phyloP scores from a whole-genome alignment of 2,113 vertebrate species.

The Carollia perspicillata region DNA sequence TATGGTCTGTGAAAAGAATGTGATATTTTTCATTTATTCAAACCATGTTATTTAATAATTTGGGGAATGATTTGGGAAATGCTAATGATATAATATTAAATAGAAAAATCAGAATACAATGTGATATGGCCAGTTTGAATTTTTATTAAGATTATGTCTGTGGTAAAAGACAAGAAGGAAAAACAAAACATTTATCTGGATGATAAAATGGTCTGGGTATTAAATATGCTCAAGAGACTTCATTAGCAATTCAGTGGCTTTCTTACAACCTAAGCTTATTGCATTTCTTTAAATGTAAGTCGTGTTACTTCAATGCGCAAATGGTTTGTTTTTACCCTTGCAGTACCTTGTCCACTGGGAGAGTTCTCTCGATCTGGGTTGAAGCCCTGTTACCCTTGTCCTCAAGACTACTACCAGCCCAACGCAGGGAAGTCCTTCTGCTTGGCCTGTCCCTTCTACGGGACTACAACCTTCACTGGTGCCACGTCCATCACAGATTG shows the following conservation, averaged over 20 bases:
- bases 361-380: slow-evolving; percentile 97
- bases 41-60: neutral
- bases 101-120: slow-evolving; percentile 15
- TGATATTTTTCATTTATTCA: neutral
- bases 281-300: neutral
- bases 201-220: neutral
- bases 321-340: slow-evolving; percentile 47
- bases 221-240: neutral
- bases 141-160: neutral
- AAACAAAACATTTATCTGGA: neutral
- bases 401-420: slow-evolving; percentile 96
- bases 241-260: neutral
- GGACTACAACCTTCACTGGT: slow-evolving; percentile 91
- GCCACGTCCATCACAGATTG: slow-evolving; percentile 94
- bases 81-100: neutral
- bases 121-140: neutral
- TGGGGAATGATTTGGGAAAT: neutral
- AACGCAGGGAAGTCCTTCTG: slow-evolving; percentile 94
- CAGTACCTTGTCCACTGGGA: slow-evolving; percentile 93
- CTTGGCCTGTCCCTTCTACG: slow-evolving; percentile 96
- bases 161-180: neutral
- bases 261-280: neutral
- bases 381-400: slow-evolving; percentile 94
- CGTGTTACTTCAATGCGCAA: neutral
- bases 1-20: neutral